phyloP scores from a whole-genome alignment of 1,140 invertebrate species.

The Achroia grisella region DNA sequence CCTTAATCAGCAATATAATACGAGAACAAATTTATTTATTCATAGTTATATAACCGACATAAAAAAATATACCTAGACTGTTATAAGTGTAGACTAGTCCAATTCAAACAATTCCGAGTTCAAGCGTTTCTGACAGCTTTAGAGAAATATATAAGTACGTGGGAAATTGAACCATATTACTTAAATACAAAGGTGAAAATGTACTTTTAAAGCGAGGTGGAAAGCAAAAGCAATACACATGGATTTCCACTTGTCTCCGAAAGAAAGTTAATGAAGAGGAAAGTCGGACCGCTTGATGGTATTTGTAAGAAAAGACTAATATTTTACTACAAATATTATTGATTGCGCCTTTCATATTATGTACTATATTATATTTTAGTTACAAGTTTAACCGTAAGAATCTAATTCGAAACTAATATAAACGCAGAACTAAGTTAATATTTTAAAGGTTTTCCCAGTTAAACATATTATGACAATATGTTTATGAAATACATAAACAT shows the following conservation, averaged over 20 bases:
- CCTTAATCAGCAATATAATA: no score
- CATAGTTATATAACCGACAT: conserved; percentile 13
- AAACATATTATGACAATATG: no score
- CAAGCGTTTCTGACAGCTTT: conserved; percentile 1
- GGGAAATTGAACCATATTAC: conserved; percentile 3
- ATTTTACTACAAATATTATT: no score
- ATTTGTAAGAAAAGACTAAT: conserved; percentile 35
- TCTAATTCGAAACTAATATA: no score
- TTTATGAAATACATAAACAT: no score
- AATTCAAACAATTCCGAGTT: conserved; percentile 19
- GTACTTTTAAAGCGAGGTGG: conserved; percentile 6
- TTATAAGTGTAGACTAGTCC: conserved; percentile 11
- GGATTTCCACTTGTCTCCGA: conserved; percentile 27
- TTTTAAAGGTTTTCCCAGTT: no score
- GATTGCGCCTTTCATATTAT: no score
- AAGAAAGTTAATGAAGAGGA: conserved; percentile 37
- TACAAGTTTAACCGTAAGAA: no score
- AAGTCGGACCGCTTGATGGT: conserved; percentile 24
- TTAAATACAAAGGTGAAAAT: not conserved
- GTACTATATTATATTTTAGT: no score
- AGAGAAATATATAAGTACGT: not conserved
- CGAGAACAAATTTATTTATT: not conserved
- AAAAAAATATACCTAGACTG: conserved; percentile 17
- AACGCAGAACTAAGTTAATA: no score
- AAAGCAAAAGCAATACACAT: conserved; percentile 13